A percentile compares a stretch with the other conserved stretches of the same genome.
phyloP scores from a whole-genome alignment of 1,140 invertebrate genomes.

The Tigriopus japonicus region DNA sequence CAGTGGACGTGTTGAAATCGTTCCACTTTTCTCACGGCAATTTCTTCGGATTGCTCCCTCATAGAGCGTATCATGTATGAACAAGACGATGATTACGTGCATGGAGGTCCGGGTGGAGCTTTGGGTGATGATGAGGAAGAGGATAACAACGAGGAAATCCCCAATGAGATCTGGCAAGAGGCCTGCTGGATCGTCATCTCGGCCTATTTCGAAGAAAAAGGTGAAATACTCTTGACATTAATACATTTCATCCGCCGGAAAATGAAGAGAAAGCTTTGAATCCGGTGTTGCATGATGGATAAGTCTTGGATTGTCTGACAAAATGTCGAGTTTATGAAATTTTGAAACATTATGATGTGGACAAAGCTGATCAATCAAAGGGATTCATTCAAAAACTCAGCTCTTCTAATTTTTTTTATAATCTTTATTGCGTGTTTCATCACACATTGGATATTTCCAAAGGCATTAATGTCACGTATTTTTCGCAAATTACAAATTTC shows the following conservation, averaged over 20 bases:
- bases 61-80: conserved; percentile 13
- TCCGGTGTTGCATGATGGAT: neutral
- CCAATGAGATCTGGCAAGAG: conserved; percentile 91
- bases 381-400: too few species aligned
- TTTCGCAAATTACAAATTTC: neutral
- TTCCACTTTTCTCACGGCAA: too few species aligned
- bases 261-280: neutral
- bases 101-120: neutral
- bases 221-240: too few species aligned
- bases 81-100: conserved; percentile 8
- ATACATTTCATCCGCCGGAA: neutral
- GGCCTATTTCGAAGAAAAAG: conserved; percentile 98
- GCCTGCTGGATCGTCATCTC: conserved; percentile 99
- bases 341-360: too few species aligned
- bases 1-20: too few species aligned
- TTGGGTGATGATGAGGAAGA: neutral
- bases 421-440: too few species aligned
- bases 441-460: too few species aligned
- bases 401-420: neutral
- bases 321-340: too few species aligned
- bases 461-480: too few species aligned
- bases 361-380: too few species aligned
- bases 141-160: conserved; percentile 66
- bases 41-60: too few species aligned
- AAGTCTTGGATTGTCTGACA: too few species aligned